Conservation (phyloP, 2,888 invertebrate genomes). For the Lepidonotus clava region DNA sequence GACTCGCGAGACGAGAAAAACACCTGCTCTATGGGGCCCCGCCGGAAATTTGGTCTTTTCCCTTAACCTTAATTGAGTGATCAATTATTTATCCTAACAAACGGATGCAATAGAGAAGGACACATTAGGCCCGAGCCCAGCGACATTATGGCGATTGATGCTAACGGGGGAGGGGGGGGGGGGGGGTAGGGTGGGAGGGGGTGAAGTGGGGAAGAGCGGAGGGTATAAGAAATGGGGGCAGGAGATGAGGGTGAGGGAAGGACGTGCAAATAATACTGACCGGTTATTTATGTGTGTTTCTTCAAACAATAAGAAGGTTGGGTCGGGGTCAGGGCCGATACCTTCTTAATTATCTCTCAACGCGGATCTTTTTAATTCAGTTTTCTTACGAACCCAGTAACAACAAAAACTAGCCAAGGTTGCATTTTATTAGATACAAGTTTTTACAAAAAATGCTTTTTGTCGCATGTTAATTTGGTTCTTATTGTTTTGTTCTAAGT, state of each 20-base stretch:
- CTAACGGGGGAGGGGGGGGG: not conserved
- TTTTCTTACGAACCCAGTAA: no score
- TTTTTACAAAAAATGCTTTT: no score
- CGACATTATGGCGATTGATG: slow-evolving; percentile 50
- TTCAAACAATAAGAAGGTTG: not conserved
- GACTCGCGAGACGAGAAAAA: slow-evolving; percentile 48
- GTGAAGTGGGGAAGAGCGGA: not conserved
- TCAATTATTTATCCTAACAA: slow-evolving; percentile 56
- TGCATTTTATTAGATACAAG: no score
- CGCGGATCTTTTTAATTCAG: no score
- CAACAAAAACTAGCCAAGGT: no score
- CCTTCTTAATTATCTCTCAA: not conserved
- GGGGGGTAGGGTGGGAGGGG: not conserved
- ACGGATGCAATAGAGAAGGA: slow-evolving; percentile 50
- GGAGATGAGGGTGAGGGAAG: not conserved
- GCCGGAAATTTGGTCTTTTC: slow-evolving; percentile 58
- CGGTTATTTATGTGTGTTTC: no score
- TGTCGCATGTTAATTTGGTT: no score
- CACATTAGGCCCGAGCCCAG: slow-evolving; percentile 12
- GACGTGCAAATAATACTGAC: not conserved
- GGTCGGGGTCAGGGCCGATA: not conserved
- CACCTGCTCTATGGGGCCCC: slow-evolving; percentile 46
- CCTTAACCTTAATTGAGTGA: slow-evolving; percentile 54
- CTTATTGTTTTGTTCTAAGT: no score
- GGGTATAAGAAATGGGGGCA: not conserved